phyloP scores from a whole-genome alignment of 2,797 vertebrate genomes.

The Sebastes melanostomus region DNA sequence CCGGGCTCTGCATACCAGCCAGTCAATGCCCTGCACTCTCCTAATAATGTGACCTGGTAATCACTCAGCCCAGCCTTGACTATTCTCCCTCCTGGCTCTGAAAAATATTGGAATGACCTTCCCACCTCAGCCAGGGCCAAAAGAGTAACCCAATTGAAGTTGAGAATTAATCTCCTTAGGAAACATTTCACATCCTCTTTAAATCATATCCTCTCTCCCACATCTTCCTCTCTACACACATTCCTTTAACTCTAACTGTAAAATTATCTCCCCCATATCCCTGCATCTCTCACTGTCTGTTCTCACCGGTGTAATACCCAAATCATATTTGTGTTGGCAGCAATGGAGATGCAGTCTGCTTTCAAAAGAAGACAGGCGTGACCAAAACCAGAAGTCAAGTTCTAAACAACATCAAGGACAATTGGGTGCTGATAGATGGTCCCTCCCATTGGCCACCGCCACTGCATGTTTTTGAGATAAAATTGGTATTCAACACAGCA shows the following conservation, averaged over 20 bases:
- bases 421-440: not conserved
- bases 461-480: not conserved
- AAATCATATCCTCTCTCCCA: conserved; percentile 33
- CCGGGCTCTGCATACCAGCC: conserved; percentile 15
- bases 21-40: conserved; percentile 39
- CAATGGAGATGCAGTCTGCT: not conserved
- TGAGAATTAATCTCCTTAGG: conserved; percentile 57
- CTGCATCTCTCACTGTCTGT: not conserved
- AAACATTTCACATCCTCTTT: conserved; percentile 55
- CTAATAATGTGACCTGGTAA: conserved; percentile 60
- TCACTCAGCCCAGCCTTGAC: conserved; percentile 55
- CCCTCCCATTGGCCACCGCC: not conserved
- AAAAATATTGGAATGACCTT: conserved; percentile 68
- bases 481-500: not conserved
- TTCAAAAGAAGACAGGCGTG: not conserved
- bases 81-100: conserved; percentile 44
- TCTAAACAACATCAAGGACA: not conserved
- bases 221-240: not conserved
- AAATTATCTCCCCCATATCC: not conserved
- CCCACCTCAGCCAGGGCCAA: conserved; percentile 36
- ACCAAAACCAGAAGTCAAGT: conserved; percentile 1
- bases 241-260: not conserved
- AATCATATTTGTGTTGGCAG: not conserved
- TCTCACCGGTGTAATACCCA: not conserved
- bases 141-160: conserved; percentile 42